phyloP scores from a whole-genome alignment of 2,113 vertebrate species.

The Hippocampus guttulatus region DNA sequence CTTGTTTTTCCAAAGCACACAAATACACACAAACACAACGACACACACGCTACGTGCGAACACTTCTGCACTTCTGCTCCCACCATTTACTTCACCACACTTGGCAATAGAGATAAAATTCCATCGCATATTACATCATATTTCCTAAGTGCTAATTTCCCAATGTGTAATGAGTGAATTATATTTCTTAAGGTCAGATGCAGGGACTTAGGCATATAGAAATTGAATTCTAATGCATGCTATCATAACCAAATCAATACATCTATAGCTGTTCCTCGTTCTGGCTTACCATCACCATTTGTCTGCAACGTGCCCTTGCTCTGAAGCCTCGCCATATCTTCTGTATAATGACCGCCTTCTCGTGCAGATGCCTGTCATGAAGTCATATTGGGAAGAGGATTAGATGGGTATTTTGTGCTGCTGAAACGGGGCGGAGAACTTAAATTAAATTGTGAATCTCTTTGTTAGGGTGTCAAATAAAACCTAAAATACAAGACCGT shows the following conservation, averaged over 20 bases:
- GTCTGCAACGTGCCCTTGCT: conserved; percentile 76
- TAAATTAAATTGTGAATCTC: conserved; percentile 20
- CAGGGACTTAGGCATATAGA: conserved; percentile 65
- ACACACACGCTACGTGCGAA: not conserved
- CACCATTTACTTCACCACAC: conserved; percentile 23
- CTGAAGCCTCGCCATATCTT: conserved; percentile 86
- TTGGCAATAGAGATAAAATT: conserved; percentile 53
- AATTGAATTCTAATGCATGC: conserved; percentile 73
- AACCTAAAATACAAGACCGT: not conserved
- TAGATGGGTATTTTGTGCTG: conserved; percentile 20
- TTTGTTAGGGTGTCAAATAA: conserved; percentile 13
- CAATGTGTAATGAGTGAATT: conserved; percentile 70
- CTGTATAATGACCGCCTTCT: conserved; percentile 78
- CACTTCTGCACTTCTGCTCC: conserved; percentile 4
- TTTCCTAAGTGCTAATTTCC: conserved; percentile 71
- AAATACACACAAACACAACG: conserved; percentile 12
- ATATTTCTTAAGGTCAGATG: conserved; percentile 70
- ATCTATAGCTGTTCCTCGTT: conserved; percentile 58
- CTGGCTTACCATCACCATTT: conserved; percentile 82
- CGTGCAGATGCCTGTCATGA: conserved; percentile 77
- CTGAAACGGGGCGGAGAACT: conserved; percentile 31
- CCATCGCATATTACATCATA: conserved; percentile 62
- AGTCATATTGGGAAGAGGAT: conserved; percentile 53
- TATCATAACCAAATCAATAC: conserved; percentile 76
- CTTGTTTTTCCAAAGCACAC: conserved; percentile 62